These are phyloP conservation scores for Boulengeromyrus knoepffleri DNA, from an alignment of 2,113 vertebrate species.

Conservation along the genomic window DNA sequence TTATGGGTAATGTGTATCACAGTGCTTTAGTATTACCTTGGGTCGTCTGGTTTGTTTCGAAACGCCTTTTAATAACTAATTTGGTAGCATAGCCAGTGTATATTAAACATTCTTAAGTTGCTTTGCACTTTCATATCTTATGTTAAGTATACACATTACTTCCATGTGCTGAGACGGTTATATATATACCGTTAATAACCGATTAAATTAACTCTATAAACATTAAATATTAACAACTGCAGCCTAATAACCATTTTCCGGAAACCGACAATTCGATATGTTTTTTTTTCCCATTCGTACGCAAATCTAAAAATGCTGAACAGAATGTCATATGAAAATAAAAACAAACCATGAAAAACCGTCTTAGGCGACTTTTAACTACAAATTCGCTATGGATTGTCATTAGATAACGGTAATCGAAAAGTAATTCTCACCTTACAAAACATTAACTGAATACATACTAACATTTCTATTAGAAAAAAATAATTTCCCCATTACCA, in stretches of 20 bases:
- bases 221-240: constrained; percentile 2
- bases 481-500: background rate
- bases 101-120: background rate
- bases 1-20: background rate
- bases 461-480: background rate
- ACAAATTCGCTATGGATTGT: background rate
- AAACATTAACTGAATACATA: background rate
- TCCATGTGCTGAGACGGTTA: background rate
- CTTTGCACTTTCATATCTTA: background rate
- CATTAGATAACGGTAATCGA: background rate
- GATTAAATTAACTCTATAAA: background rate
- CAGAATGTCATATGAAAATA: background rate
- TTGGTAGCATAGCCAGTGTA: background rate
- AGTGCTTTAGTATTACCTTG: background rate
- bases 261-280: background rate
- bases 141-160: background rate
- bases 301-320: background rate
- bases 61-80: background rate
- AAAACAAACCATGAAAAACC: background rate
- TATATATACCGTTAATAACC: background rate
- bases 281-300: background rate
- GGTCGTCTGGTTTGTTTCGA: background rate
- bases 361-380: background rate
- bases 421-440: background rate
- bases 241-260: background rate